Evolutionary conservation across 2,797 vertebrate species (phyloP).

Genomic region (Gadopsis marmoratus): DNA sequence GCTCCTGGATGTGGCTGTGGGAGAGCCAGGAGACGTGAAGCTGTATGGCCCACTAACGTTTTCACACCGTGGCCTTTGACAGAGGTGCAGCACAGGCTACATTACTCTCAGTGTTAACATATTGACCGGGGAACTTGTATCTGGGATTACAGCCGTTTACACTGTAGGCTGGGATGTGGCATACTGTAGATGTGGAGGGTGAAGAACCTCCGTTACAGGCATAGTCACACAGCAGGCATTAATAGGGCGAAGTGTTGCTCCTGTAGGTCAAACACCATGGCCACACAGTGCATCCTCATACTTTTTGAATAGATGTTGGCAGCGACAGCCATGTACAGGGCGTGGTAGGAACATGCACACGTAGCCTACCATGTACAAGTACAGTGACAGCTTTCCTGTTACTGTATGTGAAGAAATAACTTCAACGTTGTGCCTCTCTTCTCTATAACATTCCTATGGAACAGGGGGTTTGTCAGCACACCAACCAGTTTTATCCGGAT

Average conservation of each 20-base stretch:
- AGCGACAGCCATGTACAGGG: background rate
- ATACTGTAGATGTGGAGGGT: background rate
- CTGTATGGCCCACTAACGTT: slow-evolving; percentile 20
- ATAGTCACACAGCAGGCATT: background rate
- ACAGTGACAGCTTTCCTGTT: background rate
- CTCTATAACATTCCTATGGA: background rate
- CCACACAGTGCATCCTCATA: background rate
- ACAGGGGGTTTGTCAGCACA: background rate
- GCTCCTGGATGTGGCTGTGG: slow-evolving; percentile 59
- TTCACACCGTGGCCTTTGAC: slow-evolving; percentile 31
- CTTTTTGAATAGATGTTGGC: background rate
- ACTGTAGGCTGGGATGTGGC: background rate
- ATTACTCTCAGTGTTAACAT: background rate
- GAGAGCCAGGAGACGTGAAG: slow-evolving; percentile 43
- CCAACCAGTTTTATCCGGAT: background rate
- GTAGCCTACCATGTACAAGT: too few relatives aligned
- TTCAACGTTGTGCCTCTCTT: background rate
- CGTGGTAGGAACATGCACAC: background rate
- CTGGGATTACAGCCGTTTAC: background rate
- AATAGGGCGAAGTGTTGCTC: slow-evolving; percentile 13
- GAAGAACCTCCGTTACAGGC: background rate
- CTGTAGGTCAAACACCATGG: slow-evolving; percentile 45
- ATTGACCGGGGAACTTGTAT: background rate
- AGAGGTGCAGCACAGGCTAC: slow-evolving; percentile 20
- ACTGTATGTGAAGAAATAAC: background rate